Base-by-base conservation (phyloP, 1,140 invertebrate species). In the Drosophila truncata region DNA sequence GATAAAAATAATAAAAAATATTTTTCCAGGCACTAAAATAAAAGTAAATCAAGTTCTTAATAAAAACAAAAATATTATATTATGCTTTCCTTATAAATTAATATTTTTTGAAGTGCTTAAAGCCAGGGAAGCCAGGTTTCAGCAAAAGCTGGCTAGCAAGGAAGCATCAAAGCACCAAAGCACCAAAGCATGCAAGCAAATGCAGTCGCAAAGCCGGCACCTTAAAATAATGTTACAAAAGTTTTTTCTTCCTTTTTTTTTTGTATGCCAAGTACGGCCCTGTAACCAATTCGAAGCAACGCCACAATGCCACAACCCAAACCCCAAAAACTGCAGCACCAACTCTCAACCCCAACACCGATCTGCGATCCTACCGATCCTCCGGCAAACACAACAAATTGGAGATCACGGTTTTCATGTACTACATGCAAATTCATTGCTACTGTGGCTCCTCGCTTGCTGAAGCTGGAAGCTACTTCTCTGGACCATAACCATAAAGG, bases 371-470 rank as follows among this genome's bases (percentile, higher is more conserved):
- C 61, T 46, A 27, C 47, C 29, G 27, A 41, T 59, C 39, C 31
- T 41, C 42, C 27, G 33, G 60, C 47, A 29, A 25, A 81, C 78
- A 74, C 84, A 88, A 88, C 84, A 91, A 91, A 91, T 91, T 91
- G 90, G 71, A 87, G 91, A 91, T 91, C 91, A 91, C 91, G 91
- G 90, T 91, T 92, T 92, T 87, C 91, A 91, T 92, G 91, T 92
- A 91, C 65, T 91, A 92, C 91, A 92, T 91, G 90, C 78, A 92
- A 92, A 92, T 92, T 91, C 91, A 91, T 92, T 91, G 91, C 91
- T 92, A 92, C 91, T 91, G 91, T 90, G 88, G 84, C 81, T 78
- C 72, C 66, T 82, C 35, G 60, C 47, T 27, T 27, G 50, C 27
- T 25, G 37, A 18, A 59, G 81, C 81, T 71, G n/a, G n/a, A n/a